Evolutionary conservation across 2,797 vertebrate genomes (phyloP), one percentile per base, ranked within the genome.

Genomic region (Anguilla anguilla): DNA sequence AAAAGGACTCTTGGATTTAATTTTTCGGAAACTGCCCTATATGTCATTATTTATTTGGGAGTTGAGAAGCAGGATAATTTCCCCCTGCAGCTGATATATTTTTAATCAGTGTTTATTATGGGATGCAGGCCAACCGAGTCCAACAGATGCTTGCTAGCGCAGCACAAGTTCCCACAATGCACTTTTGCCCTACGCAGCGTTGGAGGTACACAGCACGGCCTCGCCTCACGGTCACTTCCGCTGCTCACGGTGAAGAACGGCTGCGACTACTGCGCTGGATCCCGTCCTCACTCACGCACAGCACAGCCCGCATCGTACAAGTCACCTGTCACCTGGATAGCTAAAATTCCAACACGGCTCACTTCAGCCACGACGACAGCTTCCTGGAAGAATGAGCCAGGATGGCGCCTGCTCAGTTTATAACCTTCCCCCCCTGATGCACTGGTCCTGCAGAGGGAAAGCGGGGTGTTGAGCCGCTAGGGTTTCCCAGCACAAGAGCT

Each of bases 31-130:
- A 15, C 46, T 74, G 46, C 35, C 85, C 85, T 77, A 77, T 67
- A 77, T 72, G 43, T 86, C 19, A 35, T 69, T 67, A 67, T 85
- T 85, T 85, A 85, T 67, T 69, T 86, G 67, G 64, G 61, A 49
- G 67, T n/a, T 0, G 61, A 74, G 61, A 72, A 74, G 85, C 49
- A 11, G 61, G 85, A 49, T 46, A 72, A 31, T 49, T 67, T 84
- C 46, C 28, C 43, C 59, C 46, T 49, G 85, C 85, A 43, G 61
- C 85, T 25, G 43, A 69, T 69, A n/a, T 25, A 86, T 86, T 86
- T 51, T 74, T 72, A 74, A 85, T 85, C 59, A 46, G 85, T 17
- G 28, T 84, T 57, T 69, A n/a, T 49, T 17, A 49, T 19, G 46
- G 5, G 59, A 67, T 85, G 55, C 83, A 6, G 51, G 57, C 57